Percentiles rank a stretch among this genome's conserved stretches.
These are phyloP conservation scores for Zosterops lateralis DNA, from an alignment of 2,113 vertebrate genomes.

Conservation along the genomic window DNA sequence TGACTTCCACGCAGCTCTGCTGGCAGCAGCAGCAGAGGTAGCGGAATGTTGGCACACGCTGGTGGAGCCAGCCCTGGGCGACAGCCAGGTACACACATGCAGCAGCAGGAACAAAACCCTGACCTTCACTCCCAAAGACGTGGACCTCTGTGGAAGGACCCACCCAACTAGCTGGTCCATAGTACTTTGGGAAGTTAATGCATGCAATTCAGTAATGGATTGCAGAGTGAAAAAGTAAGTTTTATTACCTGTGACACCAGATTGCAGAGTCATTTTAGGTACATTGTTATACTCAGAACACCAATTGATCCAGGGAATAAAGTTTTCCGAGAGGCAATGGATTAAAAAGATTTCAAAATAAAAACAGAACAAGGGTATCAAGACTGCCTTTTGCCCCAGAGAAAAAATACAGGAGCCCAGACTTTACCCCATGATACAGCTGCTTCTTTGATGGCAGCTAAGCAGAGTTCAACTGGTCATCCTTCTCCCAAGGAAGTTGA, in stretches of 20 bases:
- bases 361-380: background rate
- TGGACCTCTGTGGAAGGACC: background rate
- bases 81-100: background rate
- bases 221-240: background rate
- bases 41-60: background rate
- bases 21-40: constrained; percentile 1
- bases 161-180: background rate
- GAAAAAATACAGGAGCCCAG: background rate
- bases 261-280: background rate
- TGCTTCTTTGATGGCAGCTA: background rate
- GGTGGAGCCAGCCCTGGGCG: background rate
- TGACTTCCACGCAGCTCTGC: background rate
- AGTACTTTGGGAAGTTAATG: background rate
- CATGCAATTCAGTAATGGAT: background rate
- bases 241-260: background rate
- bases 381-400: background rate
- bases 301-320: background rate
- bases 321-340: background rate
- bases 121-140: background rate
- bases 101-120: background rate
- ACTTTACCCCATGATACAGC: background rate
- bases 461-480: background rate
- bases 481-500: background rate
- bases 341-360: background rate
- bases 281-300: background rate